phyloP scores from a whole-genome alignment of 2,888 invertebrate species.

The Tridacna crocea region DNA sequence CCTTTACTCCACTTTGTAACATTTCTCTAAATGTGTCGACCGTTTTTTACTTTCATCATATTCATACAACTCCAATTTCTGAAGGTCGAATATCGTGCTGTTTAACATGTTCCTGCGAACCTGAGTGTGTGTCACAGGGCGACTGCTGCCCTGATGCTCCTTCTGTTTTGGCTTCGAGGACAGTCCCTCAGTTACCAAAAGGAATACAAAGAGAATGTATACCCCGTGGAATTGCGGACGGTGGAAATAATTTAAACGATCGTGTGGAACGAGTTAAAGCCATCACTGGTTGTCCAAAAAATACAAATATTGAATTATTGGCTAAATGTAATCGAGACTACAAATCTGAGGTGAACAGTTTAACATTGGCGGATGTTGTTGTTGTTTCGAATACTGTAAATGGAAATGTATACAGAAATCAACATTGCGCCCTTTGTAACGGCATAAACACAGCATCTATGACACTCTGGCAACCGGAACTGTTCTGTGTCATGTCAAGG shows the following conservation, averaged over 20 bases:
- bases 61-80: neutral
- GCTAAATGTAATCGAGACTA: constrained; percentile 12
- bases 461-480: constrained; percentile 11
- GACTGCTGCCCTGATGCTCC: too few relatives aligned
- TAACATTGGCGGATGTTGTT: constrained; percentile 1
- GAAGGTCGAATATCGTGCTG: neutral
- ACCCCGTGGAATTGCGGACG: too few relatives aligned
- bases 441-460: neutral
- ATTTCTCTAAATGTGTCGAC: too few relatives aligned
- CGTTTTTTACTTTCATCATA: too few relatives aligned
- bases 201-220: too few relatives aligned
- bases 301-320: neutral
- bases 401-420: constrained; percentile 3
- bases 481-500: neutral
- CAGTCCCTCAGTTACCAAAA: too few relatives aligned
- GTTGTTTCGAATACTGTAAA: neutral
- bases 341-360: neutral
- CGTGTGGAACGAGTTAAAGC: constrained; percentile 6
- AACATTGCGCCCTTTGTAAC: constrained; percentile 7
- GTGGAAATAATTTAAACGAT: too few relatives aligned
- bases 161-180: too few relatives aligned
- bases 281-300: neutral
- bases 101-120: neutral
- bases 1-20: too few relatives aligned
- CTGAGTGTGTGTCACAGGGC: too few relatives aligned